These are phyloP conservation scores for Sebastes hubbsi DNA, from an alignment of 2,797 vertebrate genomes.

Conservation along the genomic window DNA sequence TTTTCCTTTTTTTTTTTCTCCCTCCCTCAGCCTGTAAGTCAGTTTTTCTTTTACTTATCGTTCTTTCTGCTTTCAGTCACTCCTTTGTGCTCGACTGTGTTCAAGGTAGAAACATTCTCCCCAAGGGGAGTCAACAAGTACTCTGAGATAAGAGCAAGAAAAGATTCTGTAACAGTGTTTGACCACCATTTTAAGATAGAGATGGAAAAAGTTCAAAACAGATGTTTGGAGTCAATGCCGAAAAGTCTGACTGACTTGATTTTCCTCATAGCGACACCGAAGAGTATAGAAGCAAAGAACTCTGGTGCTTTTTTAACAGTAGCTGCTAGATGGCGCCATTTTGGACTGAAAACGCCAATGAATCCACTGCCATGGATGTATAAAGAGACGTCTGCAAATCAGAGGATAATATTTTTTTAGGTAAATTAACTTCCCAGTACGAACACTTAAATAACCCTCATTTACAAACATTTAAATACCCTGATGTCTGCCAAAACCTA, in stretches of 20 bases:
- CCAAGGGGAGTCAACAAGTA: slow-evolving; percentile 8
- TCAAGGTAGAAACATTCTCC: slow-evolving; percentile 16
- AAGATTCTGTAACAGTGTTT: background rate
- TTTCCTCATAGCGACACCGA: background rate
- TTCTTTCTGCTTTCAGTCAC: background rate
- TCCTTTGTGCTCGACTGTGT: slow-evolving; percentile 8
- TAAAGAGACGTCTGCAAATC: too few relatives aligned
- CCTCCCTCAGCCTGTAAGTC: background rate
- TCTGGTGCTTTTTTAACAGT: too few relatives aligned
- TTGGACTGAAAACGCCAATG: too few relatives aligned
- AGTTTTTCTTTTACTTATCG: background rate
- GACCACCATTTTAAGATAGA: slow-evolving; percentile 13
- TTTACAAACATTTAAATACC: too few relatives aligned
- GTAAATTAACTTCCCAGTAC: too few relatives aligned
- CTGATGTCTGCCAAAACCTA: too few relatives aligned
- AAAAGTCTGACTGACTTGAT: background rate
- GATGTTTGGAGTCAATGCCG: slow-evolving; percentile 7
- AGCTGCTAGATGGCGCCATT: too few relatives aligned
- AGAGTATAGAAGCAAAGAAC: too few relatives aligned
- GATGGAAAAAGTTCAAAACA: slow-evolving; percentile 7
- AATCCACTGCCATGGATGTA: too few relatives aligned
- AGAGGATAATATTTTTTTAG: too few relatives aligned
- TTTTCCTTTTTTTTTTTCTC: background rate
- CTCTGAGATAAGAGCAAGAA: slow-evolving; percentile 9
- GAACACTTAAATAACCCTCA: too few relatives aligned